Evolutionary conservation across 2,888 invertebrate species (phyloP).

Genomic region (Tillus elongatus): DNA sequence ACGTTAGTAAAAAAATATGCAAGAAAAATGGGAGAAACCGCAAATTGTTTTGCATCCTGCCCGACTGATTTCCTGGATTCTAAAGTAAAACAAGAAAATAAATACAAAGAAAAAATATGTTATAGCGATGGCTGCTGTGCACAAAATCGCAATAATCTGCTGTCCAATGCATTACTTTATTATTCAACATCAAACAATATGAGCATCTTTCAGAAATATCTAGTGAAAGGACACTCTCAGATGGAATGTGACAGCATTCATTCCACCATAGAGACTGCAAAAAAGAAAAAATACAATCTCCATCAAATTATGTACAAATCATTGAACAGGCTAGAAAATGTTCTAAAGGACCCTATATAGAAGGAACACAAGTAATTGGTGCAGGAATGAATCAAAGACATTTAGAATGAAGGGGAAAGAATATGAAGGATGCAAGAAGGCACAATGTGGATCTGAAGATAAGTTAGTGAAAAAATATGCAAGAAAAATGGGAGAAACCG

Average conservation of each 20-base stretch:
- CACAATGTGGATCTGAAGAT: no score
- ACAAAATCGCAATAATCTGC: conserved; percentile 8
- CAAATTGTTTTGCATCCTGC: conserved; percentile 14
- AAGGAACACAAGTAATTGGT: no score
- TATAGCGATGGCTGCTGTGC: conserved; percentile 18
- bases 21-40: no score
- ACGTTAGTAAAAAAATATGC: no score
- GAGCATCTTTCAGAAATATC: conserved; percentile 12
- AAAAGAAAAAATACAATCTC: neutral
- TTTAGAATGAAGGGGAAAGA: no score
- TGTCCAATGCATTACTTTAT: conserved; percentile 14
- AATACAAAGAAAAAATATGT: conserved; percentile 13
- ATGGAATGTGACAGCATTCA: conserved; percentile 17
- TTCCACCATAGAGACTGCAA: conserved; percentile 12
- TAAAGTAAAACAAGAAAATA: conserved; percentile 5
- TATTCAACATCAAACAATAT: conserved; percentile 11
- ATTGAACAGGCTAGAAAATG: conserved; percentile 1
- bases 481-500: no score
- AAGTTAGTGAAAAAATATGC: no score
- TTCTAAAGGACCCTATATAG: conserved; percentile 1
- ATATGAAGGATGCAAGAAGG: no score
- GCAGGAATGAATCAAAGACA: no score
- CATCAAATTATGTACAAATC: conserved; percentile 3
- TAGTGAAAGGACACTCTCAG: conserved; percentile 16
- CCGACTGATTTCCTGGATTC: conserved; percentile 12